Percentiles rank a stretch among this genome's conserved stretches.
phyloP scores from a whole-genome alignment of 2,888 invertebrate species.

The Gryllus longicercus region DNA sequence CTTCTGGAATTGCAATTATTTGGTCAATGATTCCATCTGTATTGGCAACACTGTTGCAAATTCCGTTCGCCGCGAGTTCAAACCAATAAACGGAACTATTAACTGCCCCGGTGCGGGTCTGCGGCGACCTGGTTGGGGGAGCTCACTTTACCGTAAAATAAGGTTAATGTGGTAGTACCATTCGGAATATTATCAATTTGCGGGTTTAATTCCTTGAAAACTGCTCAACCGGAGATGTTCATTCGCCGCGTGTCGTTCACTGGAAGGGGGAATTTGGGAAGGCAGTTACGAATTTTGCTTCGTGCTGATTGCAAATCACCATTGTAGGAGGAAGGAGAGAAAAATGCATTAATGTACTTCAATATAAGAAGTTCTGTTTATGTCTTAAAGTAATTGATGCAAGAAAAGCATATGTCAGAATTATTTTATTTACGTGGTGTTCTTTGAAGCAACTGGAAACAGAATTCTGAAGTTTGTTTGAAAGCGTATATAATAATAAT shows the following conservation, averaged over 20 bases:
- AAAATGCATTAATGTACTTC: too few relatives aligned
- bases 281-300: not conserved
- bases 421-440: too few relatives aligned
- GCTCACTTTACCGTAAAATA: conserved; percentile 28
- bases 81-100: conserved; percentile 11
- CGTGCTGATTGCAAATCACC: too few relatives aligned
- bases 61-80: not conserved
- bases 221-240: not conserved
- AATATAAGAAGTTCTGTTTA: too few relatives aligned
- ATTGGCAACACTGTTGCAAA: conserved; percentile 22
- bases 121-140: conserved; percentile 2
- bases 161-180: conserved; percentile 32
- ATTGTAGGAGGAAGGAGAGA: too few relatives aligned
- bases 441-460: too few relatives aligned
- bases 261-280: not conserved
- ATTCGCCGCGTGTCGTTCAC: not conserved
- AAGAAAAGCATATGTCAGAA: too few relatives aligned
- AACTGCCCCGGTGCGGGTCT: not conserved
- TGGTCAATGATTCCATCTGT: conserved; percentile 33
- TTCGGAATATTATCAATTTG: conserved; percentile 28
- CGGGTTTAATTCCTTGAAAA: conserved; percentile 6
- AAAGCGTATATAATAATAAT: too few relatives aligned
- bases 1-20: conserved; percentile 31
- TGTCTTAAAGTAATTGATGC: too few relatives aligned
- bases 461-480: too few relatives aligned